Conservation (phyloP, 2,113 vertebrate genomes). For the Siphamia tubifer region DNA sequence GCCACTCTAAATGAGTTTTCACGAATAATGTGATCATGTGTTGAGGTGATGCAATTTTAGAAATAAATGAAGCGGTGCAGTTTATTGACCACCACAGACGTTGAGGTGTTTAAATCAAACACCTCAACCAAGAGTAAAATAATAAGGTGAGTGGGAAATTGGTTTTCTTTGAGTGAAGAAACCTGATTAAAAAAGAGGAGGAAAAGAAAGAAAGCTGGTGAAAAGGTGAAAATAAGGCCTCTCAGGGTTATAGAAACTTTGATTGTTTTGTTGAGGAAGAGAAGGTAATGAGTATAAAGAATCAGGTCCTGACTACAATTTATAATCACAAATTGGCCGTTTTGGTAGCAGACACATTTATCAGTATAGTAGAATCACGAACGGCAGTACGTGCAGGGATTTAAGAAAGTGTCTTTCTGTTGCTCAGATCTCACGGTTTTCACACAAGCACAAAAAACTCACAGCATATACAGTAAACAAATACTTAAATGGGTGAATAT, state of each 20-base stretch:
- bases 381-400: not conserved
- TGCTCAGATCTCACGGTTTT: too few species aligned
- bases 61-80: not conserved
- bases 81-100: not conserved
- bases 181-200: not conserved
- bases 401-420: not conserved
- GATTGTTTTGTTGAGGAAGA: not conserved
- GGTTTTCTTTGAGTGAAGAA: not conserved
- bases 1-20: too few species aligned
- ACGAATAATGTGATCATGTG: not conserved
- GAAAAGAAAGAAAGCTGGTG: constrained; percentile 8
- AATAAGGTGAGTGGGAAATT: not conserved
- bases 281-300: not conserved
- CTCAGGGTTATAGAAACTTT: not conserved
- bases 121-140: not conserved
- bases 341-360: not conserved
- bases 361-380: not conserved
- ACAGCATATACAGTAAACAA: too few species aligned
- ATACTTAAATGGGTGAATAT: too few species aligned
- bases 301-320: constrained; percentile 1
- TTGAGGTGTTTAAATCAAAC: not conserved
- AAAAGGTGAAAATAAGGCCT: constrained; percentile 17
- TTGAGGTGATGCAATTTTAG: not conserved
- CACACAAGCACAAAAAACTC: too few species aligned
- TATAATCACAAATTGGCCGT: not conserved